phyloP scores from a whole-genome alignment of 2,888 invertebrate genomes.

The Spodoptera exigua region DNA sequence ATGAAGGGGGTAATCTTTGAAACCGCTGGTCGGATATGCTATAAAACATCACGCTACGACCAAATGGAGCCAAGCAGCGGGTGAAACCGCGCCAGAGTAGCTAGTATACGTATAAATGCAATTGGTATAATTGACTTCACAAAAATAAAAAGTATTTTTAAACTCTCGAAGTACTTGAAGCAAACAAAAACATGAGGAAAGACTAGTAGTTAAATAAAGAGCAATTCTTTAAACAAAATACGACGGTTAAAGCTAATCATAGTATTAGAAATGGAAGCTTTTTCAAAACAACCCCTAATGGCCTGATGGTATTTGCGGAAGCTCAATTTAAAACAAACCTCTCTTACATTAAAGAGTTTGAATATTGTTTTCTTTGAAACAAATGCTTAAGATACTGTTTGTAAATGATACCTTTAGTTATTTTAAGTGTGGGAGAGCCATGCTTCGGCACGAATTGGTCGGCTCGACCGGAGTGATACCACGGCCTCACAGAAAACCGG shows the following conservation, averaged over 20 bases:
- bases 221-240: slow-evolving; percentile 14
- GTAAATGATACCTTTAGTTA: slow-evolving; percentile 2
- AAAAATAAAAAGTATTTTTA: not conserved
- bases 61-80: too few relatives aligned
- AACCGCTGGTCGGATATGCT: too few relatives aligned
- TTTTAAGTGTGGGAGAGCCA: too few relatives aligned
- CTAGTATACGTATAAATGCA: too few relatives aligned
- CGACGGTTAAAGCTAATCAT: slow-evolving; percentile 25
- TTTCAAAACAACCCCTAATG: slow-evolving; percentile 45
- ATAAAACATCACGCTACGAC: too few relatives aligned
- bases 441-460: too few relatives aligned
- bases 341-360: slow-evolving; percentile 12
- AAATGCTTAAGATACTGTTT: slow-evolving; percentile 21
- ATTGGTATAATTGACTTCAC: not conserved
- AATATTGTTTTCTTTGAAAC: slow-evolving; percentile 41
- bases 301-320: slow-evolving; percentile 27
- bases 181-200: not conserved
- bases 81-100: too few relatives aligned
- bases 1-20: too few relatives aligned
- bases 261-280: slow-evolving; percentile 35
- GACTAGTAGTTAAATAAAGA: slow-evolving; percentile 15
- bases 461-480: too few relatives aligned
- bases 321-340: slow-evolving; percentile 28
- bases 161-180: too few relatives aligned
- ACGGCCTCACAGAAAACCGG: too few relatives aligned